Base-by-base conservation (phyloP, 1,140 invertebrate species). In the Andricus grossulariae region DNA sequence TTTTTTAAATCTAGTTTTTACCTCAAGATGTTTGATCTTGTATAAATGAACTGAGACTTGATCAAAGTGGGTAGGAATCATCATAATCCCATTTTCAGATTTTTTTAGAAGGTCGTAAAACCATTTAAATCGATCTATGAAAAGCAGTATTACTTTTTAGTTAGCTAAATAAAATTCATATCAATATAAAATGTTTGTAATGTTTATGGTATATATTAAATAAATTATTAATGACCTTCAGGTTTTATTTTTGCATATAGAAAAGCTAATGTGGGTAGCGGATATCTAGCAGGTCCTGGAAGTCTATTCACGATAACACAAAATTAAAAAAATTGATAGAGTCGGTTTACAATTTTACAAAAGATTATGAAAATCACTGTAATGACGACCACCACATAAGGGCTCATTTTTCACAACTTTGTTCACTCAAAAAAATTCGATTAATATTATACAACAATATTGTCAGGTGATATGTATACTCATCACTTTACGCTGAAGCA, bases 161-260 rank as follows among this genome's bases (percentile, higher is more conserved):
- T 60, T 21, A 2, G 5, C 21, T 60, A 25, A 2, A 60, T 13
- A 60, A 54, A 55, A 55, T 19, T 19, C 12, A 11, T 55, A 3
- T 19, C 5, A 55, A 18, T 55, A 55, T 55, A 32, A 32, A 32
- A 5, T 32, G 5, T 11, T 19, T 55, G 12, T 21, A 19, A 11
- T 10, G 18, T 45, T 13, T 54, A 72, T 84, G 21, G 92, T 92
- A 49, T 90, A 92, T 50, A 91, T 91, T 82, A 93, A 93, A 39
- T 92, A 90, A 6, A 92, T 83, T 1, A 71, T 78, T 18, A 10
- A 11, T 51, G 73, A 86, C 87, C 85, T 82, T 86, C 71, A 0
- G 50, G 66, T 4, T 77, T 54, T 15, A 81, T 0, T 19, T 57
- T 83, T 4, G 39, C 25, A 2, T 82, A 2, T 21, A 74, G 8